Conservation (phyloP, 2,888 invertebrate species). For the Norana najaformis region DNA sequence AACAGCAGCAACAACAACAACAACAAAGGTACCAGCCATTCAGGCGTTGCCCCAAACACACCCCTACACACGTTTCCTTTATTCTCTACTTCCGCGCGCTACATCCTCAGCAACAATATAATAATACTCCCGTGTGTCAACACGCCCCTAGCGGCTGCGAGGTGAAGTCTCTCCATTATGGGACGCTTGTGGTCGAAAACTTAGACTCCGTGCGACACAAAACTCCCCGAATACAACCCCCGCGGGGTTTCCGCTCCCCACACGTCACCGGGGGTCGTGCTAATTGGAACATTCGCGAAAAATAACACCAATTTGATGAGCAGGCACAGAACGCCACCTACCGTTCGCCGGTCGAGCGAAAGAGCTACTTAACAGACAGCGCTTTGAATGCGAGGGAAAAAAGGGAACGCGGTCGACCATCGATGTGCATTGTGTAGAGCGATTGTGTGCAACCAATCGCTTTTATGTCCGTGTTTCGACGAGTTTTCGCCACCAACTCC, state of each 20-base stretch:
- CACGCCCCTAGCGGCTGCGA: background rate
- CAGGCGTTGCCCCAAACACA: too few relatives aligned
- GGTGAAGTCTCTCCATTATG: background rate
- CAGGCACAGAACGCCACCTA: background rate
- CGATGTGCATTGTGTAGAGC: too few relatives aligned
- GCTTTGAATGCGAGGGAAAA: background rate
- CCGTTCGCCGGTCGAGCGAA: background rate
- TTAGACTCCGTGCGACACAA: background rate
- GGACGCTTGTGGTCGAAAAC: background rate
- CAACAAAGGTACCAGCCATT: too few relatives aligned
- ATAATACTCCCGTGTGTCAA: slow-evolving; percentile 1
- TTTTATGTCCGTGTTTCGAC: background rate
- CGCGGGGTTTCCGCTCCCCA: background rate
- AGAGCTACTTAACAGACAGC: background rate
- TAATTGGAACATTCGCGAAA: slow-evolving; percentile 24
- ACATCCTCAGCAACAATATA: background rate
- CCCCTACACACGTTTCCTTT: too few relatives aligned
- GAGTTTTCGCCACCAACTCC: background rate
- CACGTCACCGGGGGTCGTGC: background rate
- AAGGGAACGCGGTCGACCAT: too few relatives aligned
- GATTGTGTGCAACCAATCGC: background rate
- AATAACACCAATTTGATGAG: slow-evolving; percentile 21
- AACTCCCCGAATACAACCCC: background rate
- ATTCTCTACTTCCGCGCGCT: too few relatives aligned
- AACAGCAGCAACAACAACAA: too few relatives aligned